Conservation (phyloP, 2,797 vertebrate species). For the Sebastes jordani region DNA sequence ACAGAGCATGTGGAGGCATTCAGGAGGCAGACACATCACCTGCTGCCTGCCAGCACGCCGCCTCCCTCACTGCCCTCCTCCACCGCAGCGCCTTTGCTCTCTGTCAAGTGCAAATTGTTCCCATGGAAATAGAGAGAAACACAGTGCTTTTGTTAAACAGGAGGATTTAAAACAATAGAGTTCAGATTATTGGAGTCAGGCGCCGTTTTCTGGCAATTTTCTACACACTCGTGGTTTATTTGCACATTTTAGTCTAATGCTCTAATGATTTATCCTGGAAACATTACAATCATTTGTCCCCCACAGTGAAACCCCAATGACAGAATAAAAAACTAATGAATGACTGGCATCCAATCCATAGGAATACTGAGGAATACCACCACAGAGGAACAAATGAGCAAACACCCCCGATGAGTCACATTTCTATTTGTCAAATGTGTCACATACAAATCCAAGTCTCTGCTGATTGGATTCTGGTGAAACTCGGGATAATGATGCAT, state of each 20-base stretch:
- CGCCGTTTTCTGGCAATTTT: slow-evolving; percentile 5
- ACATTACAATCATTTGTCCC: slow-evolving; percentile 47
- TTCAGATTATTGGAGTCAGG: slow-evolving; percentile 24
- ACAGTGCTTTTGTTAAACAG: slow-evolving; percentile 44
- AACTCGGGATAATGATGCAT: slow-evolving; percentile 60
- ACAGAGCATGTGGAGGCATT: slow-evolving; percentile 79
- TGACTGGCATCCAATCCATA: slow-evolving; percentile 29
- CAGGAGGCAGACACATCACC: slow-evolving; percentile 76
- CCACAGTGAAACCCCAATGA: slow-evolving; percentile 38
- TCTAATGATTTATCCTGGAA: slow-evolving; percentile 20
- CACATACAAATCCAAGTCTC: slow-evolving; percentile 42
- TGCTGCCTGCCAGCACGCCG: slow-evolving; percentile 70
- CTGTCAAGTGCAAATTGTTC: slow-evolving; percentile 76
- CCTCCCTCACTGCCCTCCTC: slow-evolving; percentile 58
- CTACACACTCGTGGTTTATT: background rate
- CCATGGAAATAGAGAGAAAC: slow-evolving; percentile 68
- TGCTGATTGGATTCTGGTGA: slow-evolving; percentile 68
- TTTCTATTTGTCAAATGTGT: slow-evolving; percentile 67
- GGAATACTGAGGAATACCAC: background rate
- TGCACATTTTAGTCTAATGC: slow-evolving; percentile 8
- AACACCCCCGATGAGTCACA: slow-evolving; percentile 51
- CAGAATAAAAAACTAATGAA: slow-evolving; percentile 39
- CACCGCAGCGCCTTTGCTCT: slow-evolving; percentile 61
- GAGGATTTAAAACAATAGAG: slow-evolving; percentile 40
- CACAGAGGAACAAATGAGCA: slow-evolving; percentile 42